Evolutionary conservation across 2,797 vertebrate genomes (phyloP).

Genomic region (Squalus acanthias): DNA sequence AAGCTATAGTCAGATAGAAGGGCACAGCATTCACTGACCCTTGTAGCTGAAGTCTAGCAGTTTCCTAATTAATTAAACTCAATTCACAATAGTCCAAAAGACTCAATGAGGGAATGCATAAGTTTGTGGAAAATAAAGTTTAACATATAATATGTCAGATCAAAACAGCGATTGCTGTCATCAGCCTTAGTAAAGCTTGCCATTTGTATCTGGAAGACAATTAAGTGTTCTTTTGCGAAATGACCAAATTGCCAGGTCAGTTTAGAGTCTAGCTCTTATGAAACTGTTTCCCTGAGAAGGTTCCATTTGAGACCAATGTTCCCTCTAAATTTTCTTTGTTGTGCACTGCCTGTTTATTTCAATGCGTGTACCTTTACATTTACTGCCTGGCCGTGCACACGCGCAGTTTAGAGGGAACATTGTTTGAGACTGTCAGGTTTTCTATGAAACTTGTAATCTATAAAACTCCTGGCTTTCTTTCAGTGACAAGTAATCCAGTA

Average conservation of each 20-base stretch:
- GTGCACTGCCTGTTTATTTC: no score
- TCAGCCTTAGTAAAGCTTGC: not conserved
- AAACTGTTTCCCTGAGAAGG: not conserved
- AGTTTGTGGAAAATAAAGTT: not conserved
- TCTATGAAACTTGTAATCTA: no score
- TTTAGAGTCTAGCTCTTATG: not conserved
- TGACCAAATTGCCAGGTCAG: not conserved
- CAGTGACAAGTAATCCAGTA: not conserved
- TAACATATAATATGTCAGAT: not conserved
- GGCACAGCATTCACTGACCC: not conserved
- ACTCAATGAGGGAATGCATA: not conserved
- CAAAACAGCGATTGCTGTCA: no score
- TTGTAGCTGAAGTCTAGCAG: not conserved
- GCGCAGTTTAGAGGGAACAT: no score
- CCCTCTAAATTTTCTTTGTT: no score
- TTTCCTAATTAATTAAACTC: not conserved
- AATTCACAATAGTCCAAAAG: not conserved
- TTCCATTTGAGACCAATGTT: not conserved
- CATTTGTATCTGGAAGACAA: not conserved
- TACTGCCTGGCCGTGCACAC: no score
- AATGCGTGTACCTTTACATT: no score
- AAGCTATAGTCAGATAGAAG: not conserved
- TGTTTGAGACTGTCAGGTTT: not conserved
- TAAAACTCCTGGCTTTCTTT: not conserved
- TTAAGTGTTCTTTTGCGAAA: not conserved